Conservation (phyloP, 1,140 invertebrate genomes). For the Bombus huntii region DNA sequence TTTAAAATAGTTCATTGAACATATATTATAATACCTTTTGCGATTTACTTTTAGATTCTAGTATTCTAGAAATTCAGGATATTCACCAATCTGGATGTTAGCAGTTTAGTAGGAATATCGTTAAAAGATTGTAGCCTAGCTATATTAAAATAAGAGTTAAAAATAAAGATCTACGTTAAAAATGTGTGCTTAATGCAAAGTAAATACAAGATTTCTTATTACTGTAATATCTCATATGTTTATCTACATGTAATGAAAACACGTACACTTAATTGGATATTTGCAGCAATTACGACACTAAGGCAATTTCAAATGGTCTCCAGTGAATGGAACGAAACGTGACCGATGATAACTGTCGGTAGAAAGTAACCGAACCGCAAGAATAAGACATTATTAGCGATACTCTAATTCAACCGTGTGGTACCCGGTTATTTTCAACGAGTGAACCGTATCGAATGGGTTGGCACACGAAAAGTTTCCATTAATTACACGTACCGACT, state of each 20-base stretch:
- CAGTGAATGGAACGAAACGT: slow-evolving; percentile 20
- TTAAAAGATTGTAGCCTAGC: too few species aligned
- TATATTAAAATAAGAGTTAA: too few species aligned
- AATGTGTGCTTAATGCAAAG: not conserved
- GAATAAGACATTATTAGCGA: slow-evolving; percentile 27
- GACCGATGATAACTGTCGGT: slow-evolving; percentile 12
- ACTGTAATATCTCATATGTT: not conserved
- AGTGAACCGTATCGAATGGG: slow-evolving; percentile 1
- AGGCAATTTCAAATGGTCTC: not conserved
- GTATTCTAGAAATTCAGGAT: too few species aligned
- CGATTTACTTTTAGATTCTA: too few species aligned
- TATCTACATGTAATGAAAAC: not conserved
- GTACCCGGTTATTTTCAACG: not conserved
- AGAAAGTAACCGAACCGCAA: not conserved
- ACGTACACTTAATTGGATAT: not conserved
- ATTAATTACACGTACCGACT: slow-evolving; percentile 37
- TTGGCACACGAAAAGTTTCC: not conserved
- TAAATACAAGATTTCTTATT: not conserved
- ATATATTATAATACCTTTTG: too few species aligned
- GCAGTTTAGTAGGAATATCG: too few species aligned
- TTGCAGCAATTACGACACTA: not conserved
- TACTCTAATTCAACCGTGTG: not conserved
- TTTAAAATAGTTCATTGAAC: too few species aligned
- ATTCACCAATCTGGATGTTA: too few species aligned
- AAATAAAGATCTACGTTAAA: not conserved